These are phyloP conservation scores for Scolopax rusticola DNA, from an alignment of 2,797 vertebrate species.

Conservation along the genomic window DNA sequence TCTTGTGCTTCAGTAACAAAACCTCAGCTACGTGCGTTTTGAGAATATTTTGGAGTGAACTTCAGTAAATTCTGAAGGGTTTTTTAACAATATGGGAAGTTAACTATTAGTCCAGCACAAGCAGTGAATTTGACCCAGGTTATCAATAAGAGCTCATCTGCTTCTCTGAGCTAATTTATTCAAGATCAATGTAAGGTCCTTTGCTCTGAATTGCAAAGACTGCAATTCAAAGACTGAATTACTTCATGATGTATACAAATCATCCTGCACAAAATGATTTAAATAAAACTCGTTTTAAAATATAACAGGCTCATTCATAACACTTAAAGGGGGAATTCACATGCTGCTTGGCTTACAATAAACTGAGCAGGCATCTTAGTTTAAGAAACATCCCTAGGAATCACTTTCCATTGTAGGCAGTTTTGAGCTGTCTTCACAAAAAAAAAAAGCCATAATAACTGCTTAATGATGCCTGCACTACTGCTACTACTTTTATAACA, in stretches of 20 bases:
- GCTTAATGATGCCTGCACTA: constrained; percentile 19
- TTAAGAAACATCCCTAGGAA: constrained; percentile 28
- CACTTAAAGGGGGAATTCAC: not conserved
- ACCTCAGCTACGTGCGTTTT: not conserved
- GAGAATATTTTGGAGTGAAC: not conserved
- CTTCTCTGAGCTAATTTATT: not conserved
- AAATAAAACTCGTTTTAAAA: constrained; percentile 10
- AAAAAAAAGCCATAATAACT: not conserved
- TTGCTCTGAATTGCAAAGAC: not conserved
- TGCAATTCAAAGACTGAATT: not conserved
- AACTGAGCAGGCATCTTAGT: not conserved
- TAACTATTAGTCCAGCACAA: not conserved
- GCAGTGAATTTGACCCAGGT: not conserved
- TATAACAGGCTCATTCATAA: constrained; percentile 9
- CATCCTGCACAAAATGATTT: not conserved
- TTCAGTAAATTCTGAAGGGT: not conserved
- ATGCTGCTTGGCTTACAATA: not conserved
- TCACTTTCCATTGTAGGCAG: not conserved
- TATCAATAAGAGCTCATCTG: not conserved
- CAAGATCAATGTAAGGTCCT: not conserved
- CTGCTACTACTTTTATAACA: not conserved
- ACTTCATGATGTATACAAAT: not conserved
- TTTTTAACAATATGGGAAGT: not conserved
- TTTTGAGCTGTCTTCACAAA: not conserved
- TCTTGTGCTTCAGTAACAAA: not conserved